These are phyloP conservation scores for Parambassis ranga DNA, from an alignment of 2,797 vertebrate genomes.

Conservation along the genomic window DNA sequence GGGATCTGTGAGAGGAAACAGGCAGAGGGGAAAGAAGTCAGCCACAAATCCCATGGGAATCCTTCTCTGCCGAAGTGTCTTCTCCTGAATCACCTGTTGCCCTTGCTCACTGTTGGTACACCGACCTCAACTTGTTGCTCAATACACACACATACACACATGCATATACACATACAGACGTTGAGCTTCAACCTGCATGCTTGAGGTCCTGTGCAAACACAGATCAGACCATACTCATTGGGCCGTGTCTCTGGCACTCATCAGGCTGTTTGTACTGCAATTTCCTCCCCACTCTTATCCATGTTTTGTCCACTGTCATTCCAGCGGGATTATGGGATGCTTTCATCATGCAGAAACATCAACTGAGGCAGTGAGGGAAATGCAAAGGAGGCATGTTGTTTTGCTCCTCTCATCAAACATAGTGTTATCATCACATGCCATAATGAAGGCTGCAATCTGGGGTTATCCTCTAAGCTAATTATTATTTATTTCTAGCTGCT, in stretches of 20 bases:
- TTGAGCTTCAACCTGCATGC: constrained; percentile 73
- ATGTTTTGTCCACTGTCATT: constrained; percentile 79
- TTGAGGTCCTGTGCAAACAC: constrained; percentile 76
- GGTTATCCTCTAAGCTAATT: constrained; percentile 54
- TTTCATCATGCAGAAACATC: constrained; percentile 76
- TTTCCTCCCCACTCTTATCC: constrained; percentile 77
- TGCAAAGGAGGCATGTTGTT: constrained; percentile 66
- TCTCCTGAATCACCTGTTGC: constrained; percentile 73
- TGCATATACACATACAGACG: constrained; percentile 36
- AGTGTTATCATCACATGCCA: constrained; percentile 67
- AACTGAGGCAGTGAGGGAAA: constrained; percentile 57
- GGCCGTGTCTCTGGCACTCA: constrained; percentile 74
- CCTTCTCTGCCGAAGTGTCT: constrained; percentile 39
- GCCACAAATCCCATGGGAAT: constrained; percentile 73
- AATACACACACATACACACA: constrained; percentile 16
- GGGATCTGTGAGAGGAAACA: constrained; percentile 71
- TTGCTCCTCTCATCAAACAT: constrained; percentile 64
- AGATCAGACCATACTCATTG: constrained; percentile 71
- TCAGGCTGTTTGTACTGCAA: constrained; percentile 77
- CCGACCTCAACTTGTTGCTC: constrained; percentile 53
- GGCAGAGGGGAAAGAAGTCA: constrained; percentile 28
- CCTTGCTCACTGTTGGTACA: constrained; percentile 46
- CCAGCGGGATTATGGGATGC: constrained; percentile 72
- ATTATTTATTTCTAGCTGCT: constrained; percentile 59
- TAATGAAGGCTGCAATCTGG: constrained; percentile 55